These are phyloP conservation scores for Rosalia funebris DNA, from an alignment of 2,888 invertebrate species.

Conservation along the genomic window DNA sequence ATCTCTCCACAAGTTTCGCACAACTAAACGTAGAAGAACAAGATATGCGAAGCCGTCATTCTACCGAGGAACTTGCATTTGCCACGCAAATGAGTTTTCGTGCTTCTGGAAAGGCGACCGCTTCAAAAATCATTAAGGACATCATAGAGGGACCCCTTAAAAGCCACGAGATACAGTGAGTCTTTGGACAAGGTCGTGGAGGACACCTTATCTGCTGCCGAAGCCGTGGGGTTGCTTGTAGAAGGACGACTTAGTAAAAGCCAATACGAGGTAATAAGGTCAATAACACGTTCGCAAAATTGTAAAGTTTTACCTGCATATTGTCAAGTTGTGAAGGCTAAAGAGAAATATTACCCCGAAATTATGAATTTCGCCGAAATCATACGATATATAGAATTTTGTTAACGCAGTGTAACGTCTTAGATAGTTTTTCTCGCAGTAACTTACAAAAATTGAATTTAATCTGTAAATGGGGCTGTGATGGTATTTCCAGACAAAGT, in stretches of 20 bases:
- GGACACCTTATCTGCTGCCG: background rate
- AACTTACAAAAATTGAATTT: constrained; percentile 21
- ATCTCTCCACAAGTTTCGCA: too few species aligned
- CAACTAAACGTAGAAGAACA: too few species aligned
- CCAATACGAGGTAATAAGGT: background rate
- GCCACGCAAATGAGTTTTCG: background rate
- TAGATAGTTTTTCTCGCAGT: background rate
- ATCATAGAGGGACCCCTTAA: too few species aligned
- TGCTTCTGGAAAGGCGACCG: background rate
- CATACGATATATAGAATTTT: background rate
- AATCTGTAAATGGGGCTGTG: constrained; percentile 30
- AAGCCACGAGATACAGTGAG: too few species aligned
- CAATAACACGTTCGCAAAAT: background rate
- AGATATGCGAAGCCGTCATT: too few species aligned
- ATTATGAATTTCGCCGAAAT: background rate
- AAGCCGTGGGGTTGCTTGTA: background rate
- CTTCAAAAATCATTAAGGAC: background rate
- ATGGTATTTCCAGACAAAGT: background rate
- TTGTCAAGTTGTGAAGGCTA: background rate
- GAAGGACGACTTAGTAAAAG: background rate
- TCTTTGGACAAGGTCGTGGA: too few species aligned
- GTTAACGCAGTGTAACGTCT: background rate
- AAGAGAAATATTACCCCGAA: background rate
- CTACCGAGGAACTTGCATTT: background rate
- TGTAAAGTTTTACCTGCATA: background rate